A percentile compares a stretch with the other conserved stretches of the same genome.
phyloP scores from a whole-genome alignment of 2,797 vertebrate species.

The Acipenser ruthenus region DNA sequence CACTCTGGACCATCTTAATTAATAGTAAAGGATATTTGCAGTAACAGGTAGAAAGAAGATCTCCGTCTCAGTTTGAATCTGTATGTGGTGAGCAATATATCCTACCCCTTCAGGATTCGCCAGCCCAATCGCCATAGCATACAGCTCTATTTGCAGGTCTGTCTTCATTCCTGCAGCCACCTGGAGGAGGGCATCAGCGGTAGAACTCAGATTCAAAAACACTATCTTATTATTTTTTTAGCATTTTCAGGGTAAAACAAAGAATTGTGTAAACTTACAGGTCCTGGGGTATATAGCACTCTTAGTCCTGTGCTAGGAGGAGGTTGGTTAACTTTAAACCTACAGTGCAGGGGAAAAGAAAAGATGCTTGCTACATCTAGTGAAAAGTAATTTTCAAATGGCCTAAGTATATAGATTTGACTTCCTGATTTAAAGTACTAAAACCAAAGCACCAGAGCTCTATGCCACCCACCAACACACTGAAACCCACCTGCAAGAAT shows the following conservation, averaged over 20 bases:
- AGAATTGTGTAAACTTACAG: constrained; percentile 56
- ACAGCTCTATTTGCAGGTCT: constrained; percentile 68
- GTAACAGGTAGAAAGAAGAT: constrained; percentile 70
- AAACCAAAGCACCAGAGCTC: neutral
- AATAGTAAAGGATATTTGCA: constrained; percentile 77
- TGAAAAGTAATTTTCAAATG: too few species aligned
- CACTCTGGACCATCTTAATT: neutral
- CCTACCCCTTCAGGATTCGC: constrained; percentile 28
- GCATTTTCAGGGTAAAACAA: neutral
- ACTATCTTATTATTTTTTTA: neutral
- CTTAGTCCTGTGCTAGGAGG: constrained; percentile 63
- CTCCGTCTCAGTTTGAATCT: constrained; percentile 72
- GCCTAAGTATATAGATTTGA: too few species aligned
- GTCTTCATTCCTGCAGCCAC: constrained; percentile 75
- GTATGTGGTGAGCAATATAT: constrained; percentile 55
- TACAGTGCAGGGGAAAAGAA: constrained; percentile 28
- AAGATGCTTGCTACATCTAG: too few species aligned
- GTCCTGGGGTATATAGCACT: constrained; percentile 69
- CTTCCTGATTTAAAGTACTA: neutral
- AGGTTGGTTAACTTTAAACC: constrained; percentile 80
- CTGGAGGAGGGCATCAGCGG: constrained; percentile 36
- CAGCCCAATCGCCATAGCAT: constrained; percentile 47
- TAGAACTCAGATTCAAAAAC: neutral
- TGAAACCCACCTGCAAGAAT: constrained; percentile 69
- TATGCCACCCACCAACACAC: neutral